Percentiles rank a stretch among this genome's conserved stretches.
These are phyloP conservation scores for Meloidogyne chitwoodi DNA, from an alignment of 1,140 invertebrate species.

Conservation along the genomic window DNA sequence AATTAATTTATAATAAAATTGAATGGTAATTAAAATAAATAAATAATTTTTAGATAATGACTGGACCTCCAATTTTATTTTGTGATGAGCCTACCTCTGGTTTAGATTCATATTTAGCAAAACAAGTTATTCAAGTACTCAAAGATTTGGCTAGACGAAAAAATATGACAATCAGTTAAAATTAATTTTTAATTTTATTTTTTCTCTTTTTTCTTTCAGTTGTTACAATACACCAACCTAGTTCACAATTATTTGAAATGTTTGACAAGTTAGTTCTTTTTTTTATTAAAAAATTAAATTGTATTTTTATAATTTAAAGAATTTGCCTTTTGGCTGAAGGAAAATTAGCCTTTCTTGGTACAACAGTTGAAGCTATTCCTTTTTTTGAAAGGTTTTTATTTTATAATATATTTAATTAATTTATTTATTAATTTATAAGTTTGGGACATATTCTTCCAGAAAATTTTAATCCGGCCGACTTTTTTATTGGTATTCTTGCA, in stretches of 20 bases:
- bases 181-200: neutral
- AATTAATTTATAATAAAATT: too few relatives aligned
- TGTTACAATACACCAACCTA: constrained; percentile 91
- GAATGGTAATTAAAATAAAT: too few relatives aligned
- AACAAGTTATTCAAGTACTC: constrained; percentile 68
- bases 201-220: constrained; percentile 61
- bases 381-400: constrained; percentile 22
- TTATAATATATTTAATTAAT: neutral
- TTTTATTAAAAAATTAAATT: neutral
- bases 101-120: constrained; percentile 85
- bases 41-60: constrained; percentile 74
- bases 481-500: constrained; percentile 84
- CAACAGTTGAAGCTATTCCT: constrained; percentile 66
- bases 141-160: constrained; percentile 69
- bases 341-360: constrained; percentile 80
- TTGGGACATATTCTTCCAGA: constrained; percentile 63
- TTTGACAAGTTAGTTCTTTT: constrained; percentile 71
- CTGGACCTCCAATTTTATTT: constrained; percentile 87
- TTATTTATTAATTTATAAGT: constrained; percentile 21
- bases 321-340: constrained; percentile 75
- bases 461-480: constrained; percentile 93
- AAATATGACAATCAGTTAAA: constrained; percentile 75
- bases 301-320: constrained; percentile 25
- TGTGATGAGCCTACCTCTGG: constrained; percentile 93
- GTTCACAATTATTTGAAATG: constrained; percentile 82